Percentiles rank a stretch among this genome's conserved stretches.
Conservation (phyloP, 2,888 invertebrate genomes). For the Andricus curvator region DNA sequence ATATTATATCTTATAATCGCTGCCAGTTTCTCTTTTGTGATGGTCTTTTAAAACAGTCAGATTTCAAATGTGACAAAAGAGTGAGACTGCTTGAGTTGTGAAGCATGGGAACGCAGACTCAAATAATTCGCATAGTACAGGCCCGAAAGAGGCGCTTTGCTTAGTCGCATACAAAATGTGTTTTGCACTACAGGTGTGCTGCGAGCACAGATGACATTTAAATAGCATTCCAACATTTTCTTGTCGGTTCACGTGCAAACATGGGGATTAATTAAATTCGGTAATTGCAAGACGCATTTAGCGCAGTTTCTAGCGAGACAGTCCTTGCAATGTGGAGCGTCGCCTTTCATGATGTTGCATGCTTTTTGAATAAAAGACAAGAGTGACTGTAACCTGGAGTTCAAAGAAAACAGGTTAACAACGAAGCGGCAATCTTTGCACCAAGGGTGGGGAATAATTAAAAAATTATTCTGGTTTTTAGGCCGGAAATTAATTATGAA, state of each 20-base stretch:
- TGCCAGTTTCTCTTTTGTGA: too few species aligned
- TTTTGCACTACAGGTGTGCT: conserved; percentile 24
- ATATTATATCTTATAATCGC: not conserved
- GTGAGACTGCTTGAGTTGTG: not conserved
- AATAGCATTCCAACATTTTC: conserved; percentile 72
- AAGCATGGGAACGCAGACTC: conserved; percentile 42
- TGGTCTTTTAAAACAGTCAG: not conserved
- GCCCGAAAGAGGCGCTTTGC: conserved; percentile 26
- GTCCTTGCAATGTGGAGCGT: conserved; percentile 41
- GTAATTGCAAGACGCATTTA: conserved; percentile 76
- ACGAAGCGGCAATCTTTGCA: not conserved
- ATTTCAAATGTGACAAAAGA: not conserved
- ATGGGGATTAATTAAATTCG: conserved; percentile 76
- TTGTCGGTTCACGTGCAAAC: conserved; percentile 66
- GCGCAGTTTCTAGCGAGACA: conserved; percentile 52
- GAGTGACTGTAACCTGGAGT: not conserved
- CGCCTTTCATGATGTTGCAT: not conserved
- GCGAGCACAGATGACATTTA: conserved; percentile 59
- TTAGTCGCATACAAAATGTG: conserved; percentile 38
- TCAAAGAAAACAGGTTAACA: not conserved
- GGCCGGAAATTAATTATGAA: not conserved
- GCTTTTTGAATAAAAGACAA: not conserved
- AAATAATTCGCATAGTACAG: conserved; percentile 30
- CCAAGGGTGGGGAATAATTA: not conserved
- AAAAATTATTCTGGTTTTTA: not conserved